Evolutionary conservation across 2,888 invertebrate species (phyloP).

Genomic region (Alviniconcha strummeri): DNA sequence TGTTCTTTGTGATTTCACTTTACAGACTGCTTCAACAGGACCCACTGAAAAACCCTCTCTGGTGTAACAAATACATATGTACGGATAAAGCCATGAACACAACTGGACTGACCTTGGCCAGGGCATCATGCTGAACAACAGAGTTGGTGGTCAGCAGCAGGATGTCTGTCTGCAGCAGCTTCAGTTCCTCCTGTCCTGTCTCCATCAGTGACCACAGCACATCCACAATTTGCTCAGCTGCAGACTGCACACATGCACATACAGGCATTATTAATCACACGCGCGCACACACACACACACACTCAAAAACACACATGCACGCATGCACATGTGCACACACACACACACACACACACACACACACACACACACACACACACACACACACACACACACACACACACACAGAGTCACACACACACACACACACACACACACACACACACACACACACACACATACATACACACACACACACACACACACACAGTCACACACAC

Average conservation of each 20-base stretch:
- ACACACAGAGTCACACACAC: neutral
- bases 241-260: slow-evolving; percentile 77
- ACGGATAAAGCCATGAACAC: too few species aligned
- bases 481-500: neutral
- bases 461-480: neutral
- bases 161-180: slow-evolving; percentile 96
- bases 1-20: too few species aligned
- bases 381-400: slow-evolving; percentile 11
- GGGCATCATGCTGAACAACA: slow-evolving; percentile 93
- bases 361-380: slow-evolving; percentile 13
- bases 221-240: slow-evolving; percentile 93
- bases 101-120: slow-evolving; percentile 86
- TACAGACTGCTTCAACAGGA: too few species aligned
- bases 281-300: neutral
- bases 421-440: neutral
- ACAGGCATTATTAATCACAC: neutral
- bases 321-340: neutral
- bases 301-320: neutral
- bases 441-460: neutral
- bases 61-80: neutral
- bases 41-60: too few species aligned
- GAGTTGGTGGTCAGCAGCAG: slow-evolving; percentile 95
- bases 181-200: slow-evolving; percentile 94
- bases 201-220: slow-evolving; percentile 94
- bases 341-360: neutral